Conservation (phyloP, 1,140 invertebrate genomes). For the Copidosoma floridanum region DNA sequence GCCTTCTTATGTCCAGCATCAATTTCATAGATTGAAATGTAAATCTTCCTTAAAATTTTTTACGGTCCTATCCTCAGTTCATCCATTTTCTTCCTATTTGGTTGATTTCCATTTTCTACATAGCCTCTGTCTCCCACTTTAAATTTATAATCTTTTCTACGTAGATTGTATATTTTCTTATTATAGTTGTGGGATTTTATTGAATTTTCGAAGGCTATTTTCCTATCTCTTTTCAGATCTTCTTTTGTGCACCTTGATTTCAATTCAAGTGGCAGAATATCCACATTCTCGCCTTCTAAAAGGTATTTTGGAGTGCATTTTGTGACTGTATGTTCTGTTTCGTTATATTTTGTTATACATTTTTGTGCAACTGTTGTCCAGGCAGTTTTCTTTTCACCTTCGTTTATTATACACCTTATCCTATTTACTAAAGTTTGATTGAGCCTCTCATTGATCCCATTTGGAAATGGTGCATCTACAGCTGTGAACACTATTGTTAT, state of each 20-base stretch:
- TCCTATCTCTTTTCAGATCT: too few relatives aligned
- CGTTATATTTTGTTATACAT: slow-evolving; percentile 14
- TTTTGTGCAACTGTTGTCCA: slow-evolving; percentile 13
- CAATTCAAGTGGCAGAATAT: neutral
- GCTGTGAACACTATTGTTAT: slow-evolving; percentile 22
- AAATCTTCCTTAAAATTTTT: neutral
- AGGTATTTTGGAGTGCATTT: slow-evolving; percentile 6
- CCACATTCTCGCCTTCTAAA: neutral
- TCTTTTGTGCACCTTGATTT: too few relatives aligned
- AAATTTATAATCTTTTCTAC: too few relatives aligned
- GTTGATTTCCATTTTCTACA: too few relatives aligned
- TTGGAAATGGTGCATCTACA: slow-evolving; percentile 19
- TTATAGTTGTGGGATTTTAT: too few relatives aligned
- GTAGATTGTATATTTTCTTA: too few relatives aligned
- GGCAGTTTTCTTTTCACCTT: neutral
- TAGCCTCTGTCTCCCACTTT: neutral
- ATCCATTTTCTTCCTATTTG: neutral
- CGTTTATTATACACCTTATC: slow-evolving; percentile 15
- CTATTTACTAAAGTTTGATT: slow-evolving; percentile 24
- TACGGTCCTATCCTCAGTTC: neutral
- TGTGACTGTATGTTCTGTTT: slow-evolving; percentile 13
- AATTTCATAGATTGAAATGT: neutral
- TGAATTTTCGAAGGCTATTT: too few relatives aligned
- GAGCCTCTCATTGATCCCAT: slow-evolving; percentile 24
- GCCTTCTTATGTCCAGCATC: neutral